Base-by-base conservation (phyloP, 2,113 vertebrate genomes). In the Balaeniceps rex region DNA sequence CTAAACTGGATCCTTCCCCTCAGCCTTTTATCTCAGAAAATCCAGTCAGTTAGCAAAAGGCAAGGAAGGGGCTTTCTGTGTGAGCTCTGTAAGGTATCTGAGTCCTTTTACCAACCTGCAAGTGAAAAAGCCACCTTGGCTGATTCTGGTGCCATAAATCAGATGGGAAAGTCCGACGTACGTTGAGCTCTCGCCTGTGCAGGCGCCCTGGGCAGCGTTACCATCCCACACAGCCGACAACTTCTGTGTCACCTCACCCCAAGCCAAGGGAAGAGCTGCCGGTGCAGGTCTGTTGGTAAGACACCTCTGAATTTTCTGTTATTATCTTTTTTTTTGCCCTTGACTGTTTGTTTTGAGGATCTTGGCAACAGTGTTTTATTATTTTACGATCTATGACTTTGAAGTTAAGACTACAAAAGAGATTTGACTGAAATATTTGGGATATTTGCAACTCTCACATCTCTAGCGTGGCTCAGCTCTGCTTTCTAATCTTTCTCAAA, bases 371-470 rank as follows among this genome's bases (percentile, higher is more conserved):
- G 10, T 0, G 0, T 44, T 93, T 86, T 65, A 46, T 85, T 79
- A 40, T 87, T 88, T 84, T 79, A 68, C 4, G 0, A 33, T 60
- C n/a, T 1, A 13, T 70, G 74, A 24, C 94, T 95, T 94, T 95
- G 94, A 96, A 83, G 65, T 87, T 75, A 63, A 63, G 36, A 70
- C 64, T 65, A 79, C 58, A 96, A 79, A 96, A 77, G 69, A 85
- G 84, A 40, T 83, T 69, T 89, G 89, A 88, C 46, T 91, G 86
- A 94, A 93, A 82, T 91, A 95, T 95, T 68, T 71, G 88, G 92
- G 77, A 17, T 92, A 26, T 64, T 95, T 80, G 46, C 68, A 54
- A 11, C 3, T 3, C 64, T 91, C 33, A 8, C 74, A 14, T 94
- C 64, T 88, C 66, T 38, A 9, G n/a, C 2, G 1, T 38, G 33